phyloP scores from a whole-genome alignment of 92 coral and sea anemone species.

The Zoanthus solanderi region DNA sequence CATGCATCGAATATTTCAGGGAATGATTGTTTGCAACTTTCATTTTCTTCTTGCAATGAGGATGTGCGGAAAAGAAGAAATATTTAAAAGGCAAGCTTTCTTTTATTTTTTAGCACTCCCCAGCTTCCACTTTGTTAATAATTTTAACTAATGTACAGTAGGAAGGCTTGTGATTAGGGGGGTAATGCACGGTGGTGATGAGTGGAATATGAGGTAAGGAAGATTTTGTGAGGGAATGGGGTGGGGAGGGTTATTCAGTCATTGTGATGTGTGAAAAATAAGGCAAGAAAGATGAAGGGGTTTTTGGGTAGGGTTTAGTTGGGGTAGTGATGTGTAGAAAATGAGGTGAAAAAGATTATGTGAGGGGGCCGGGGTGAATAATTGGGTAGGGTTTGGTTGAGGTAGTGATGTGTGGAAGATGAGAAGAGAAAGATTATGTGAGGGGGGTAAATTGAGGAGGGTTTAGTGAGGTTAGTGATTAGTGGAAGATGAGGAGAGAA shows the following conservation, averaged over 20 bases:
- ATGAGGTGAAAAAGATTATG: not conserved
- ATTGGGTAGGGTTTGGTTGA: not conserved
- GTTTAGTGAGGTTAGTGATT: not conserved
- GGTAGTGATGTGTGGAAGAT: not conserved
- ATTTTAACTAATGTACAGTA: not conserved
- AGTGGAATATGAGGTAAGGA: not conserved
- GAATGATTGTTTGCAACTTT: constrained; percentile 74
- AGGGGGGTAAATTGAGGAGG: not conserved
- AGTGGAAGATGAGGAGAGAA: not conserved
- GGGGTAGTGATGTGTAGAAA: not conserved
- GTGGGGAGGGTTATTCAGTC: not conserved
- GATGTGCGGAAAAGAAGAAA: constrained; percentile 80
- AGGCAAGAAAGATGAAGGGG: not conserved
- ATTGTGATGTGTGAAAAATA: not conserved
- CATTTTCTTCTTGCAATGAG: constrained; percentile 84
- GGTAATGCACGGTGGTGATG: not conserved
- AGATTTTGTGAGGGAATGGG: not conserved
- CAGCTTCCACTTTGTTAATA: not conserved
- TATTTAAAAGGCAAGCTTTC: constrained; percentile 70
- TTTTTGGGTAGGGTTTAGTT: not conserved
- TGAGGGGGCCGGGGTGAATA: not conserved
- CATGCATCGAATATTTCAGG: constrained; percentile 44
- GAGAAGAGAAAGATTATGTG: not conserved
- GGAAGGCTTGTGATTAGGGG: not conserved
- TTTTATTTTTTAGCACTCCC: not conserved